These are phyloP conservation scores for Cossypha polioptera DNA, from an alignment of 2,797 vertebrate genomes.

Conservation along the genomic window DNA sequence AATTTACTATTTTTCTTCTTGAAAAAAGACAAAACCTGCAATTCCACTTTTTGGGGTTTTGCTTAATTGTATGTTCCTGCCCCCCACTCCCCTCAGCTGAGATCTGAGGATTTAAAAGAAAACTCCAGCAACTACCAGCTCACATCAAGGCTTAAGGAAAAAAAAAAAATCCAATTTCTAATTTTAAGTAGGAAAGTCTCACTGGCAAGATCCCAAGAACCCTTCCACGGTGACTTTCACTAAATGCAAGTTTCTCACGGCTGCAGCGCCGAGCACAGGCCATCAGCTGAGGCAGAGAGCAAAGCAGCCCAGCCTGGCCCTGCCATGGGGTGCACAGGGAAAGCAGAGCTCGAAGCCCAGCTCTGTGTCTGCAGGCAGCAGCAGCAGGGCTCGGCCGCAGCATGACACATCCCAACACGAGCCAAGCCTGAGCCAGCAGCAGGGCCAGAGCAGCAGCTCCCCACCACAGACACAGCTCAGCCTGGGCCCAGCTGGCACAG, in stretches of 20 bases:
- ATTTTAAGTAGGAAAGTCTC: constrained; percentile 51
- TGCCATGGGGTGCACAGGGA: fast-evolving
- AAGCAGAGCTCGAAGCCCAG: not conserved
- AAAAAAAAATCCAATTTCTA: not conserved
- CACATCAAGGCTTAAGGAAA: not conserved
- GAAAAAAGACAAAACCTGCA: not conserved
- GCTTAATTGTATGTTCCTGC: not conserved
- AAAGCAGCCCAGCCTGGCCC: not conserved
- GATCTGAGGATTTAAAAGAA: not conserved
- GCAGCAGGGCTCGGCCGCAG: not conserved
- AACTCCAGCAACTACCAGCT: constrained; percentile 5
- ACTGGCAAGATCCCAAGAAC: constrained; percentile 38
- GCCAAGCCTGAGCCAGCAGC: not conserved
- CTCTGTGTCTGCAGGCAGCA: not conserved
- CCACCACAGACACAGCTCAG: not conserved
- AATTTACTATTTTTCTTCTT: not conserved
- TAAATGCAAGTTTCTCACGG: not conserved
- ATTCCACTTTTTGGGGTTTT: not conserved
- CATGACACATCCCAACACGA: constrained; percentile 10
- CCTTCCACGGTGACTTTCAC: not conserved
- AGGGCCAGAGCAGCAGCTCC: not conserved
- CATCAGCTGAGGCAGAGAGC: not conserved
- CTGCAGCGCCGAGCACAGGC: not conserved
- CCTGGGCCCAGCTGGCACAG: not conserved
- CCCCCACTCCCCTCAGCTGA: too few species aligned